phyloP scores from a whole-genome alignment of 2,113 vertebrate genomes.

The Promerops cafer region DNA sequence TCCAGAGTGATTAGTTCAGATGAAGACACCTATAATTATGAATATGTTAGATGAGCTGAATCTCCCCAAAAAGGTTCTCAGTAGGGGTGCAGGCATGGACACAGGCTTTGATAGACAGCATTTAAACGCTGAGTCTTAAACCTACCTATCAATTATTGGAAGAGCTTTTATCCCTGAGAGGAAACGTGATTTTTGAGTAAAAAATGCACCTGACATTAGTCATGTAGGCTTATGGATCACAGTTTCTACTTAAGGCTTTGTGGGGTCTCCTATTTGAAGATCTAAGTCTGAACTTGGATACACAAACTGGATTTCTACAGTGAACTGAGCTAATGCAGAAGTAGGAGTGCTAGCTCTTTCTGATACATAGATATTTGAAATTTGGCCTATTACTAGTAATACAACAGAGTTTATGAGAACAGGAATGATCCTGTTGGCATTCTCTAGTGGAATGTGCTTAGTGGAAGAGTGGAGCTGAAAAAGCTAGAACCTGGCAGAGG shows the following conservation, averaged over 20 bases:
- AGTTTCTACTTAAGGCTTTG: neutral
- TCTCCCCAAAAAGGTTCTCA: neutral
- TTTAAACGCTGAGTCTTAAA: neutral
- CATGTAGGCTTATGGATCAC: neutral
- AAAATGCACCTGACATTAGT: neutral
- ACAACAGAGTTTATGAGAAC: neutral
- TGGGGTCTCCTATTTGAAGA: neutral
- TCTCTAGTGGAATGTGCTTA: neutral
- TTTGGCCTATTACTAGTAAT: neutral
- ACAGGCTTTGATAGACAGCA: neutral
- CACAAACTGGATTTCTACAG: neutral
- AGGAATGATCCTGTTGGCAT: neutral
- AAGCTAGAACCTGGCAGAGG: neutral
- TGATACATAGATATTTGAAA: neutral
- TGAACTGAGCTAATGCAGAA: neutral
- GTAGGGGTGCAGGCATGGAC: neutral
- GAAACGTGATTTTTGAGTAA: neutral
- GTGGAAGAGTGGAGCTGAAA: neutral
- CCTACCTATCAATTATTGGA: neutral
- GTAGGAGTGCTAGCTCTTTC: neutral
- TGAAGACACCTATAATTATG: constrained; percentile 16
- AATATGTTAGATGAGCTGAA: neutral
- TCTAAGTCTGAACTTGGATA: neutral
- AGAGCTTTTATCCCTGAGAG: neutral
- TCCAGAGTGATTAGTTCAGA: neutral